A percentile compares a stretch with the other conserved stretches of the same genome.
These are phyloP conservation scores for Archegozetes longisetosus DNA, from an alignment of 1,140 invertebrate genomes.

Conservation along the genomic window DNA sequence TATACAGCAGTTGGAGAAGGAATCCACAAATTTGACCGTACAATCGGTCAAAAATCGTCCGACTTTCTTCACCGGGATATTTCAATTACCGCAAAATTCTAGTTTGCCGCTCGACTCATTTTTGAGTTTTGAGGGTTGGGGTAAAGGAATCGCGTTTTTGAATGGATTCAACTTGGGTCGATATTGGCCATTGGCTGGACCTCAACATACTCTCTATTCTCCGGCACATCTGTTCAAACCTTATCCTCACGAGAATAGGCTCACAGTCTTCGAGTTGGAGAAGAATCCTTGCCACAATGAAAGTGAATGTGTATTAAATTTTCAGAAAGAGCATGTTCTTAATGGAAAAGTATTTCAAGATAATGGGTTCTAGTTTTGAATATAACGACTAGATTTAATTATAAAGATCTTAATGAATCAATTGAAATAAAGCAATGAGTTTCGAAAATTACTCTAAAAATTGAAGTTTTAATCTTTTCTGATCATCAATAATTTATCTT, in stretches of 20 bases:
- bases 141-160: conserved; percentile 52
- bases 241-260: conserved; percentile 22
- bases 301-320: no score
- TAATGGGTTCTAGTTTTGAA: no score
- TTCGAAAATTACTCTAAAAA: no score
- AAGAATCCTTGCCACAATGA: no score
- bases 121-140: conserved; percentile 45
- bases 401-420: no score
- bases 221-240: conserved; percentile 37
- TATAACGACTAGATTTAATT: no score
- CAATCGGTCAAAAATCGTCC: conserved; percentile 4
- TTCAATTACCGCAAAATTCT: conserved; percentile 25
- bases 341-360: no score
- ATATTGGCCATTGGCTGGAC: conserved; percentile 62
- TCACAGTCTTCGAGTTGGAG: conserved; percentile 30
- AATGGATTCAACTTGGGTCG: conserved; percentile 55
- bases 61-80: conserved; percentile 32
- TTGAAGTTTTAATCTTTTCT: no score
- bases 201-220: conserved; percentile 56
- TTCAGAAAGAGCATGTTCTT: no score
- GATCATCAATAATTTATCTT: no score
- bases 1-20: no score
- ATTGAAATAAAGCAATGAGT: no score
- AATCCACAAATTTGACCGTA: neutral
- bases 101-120: conserved; percentile 40